These are phyloP conservation scores for Podarcis muralis DNA, from an alignment of 2,113 vertebrate genomes.

Conservation along the genomic window DNA sequence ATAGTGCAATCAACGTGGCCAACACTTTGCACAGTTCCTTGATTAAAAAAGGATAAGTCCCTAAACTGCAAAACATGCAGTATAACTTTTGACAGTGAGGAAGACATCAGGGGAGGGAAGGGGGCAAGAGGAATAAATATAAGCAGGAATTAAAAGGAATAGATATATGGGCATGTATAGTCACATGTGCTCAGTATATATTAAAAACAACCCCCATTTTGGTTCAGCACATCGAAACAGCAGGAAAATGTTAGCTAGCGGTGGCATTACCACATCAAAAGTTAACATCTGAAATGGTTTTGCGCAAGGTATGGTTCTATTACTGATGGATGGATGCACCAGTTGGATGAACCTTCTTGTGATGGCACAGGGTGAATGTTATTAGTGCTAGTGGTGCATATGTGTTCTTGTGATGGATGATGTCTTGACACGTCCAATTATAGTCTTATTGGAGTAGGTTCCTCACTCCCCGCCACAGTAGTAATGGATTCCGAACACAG, in stretches of 20 bases:
- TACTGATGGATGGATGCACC: background rate
- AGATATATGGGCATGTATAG: background rate
- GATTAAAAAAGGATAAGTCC: background rate
- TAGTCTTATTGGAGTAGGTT: background rate
- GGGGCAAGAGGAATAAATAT: background rate
- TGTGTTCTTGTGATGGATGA: background rate
- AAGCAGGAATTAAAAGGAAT: background rate
- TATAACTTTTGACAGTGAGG: background rate
- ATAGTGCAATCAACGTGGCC: background rate
- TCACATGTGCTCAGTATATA: background rate
- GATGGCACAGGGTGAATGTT: background rate
- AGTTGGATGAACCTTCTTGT: background rate
- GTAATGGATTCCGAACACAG: constrained; percentile 18
- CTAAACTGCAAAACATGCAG: background rate
- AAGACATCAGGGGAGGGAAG: background rate
- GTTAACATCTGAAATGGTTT: background rate
- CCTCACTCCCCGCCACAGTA: background rate
- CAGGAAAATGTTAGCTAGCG: background rate
- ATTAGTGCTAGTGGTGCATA: background rate
- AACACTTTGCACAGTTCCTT: background rate
- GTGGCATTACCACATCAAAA: background rate
- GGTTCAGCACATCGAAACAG: background rate
- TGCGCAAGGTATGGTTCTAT: background rate
- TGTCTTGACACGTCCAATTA: background rate
- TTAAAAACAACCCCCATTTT: background rate